A percentile compares a stretch with the other conserved stretches of the same genome.
Conservation (phyloP, 2,797 vertebrate species). For the Alca torda region DNA sequence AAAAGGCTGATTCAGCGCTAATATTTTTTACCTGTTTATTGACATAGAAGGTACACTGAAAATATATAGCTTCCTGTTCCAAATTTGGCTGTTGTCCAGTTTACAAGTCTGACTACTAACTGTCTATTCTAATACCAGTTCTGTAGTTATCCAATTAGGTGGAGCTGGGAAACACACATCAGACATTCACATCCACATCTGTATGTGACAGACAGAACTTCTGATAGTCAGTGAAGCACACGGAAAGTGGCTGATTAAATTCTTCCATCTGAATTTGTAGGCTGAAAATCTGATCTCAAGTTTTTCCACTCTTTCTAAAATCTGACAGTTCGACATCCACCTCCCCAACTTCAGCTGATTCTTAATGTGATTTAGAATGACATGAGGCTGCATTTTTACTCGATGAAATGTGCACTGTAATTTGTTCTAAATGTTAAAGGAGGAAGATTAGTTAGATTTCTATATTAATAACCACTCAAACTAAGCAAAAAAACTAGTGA, state of each 20-base stretch:
- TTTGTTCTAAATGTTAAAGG: conserved; percentile 60
- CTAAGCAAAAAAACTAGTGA: conserved; percentile 31
- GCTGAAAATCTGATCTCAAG: conserved; percentile 69
- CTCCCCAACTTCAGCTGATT: conserved; percentile 62
- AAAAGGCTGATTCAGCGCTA: neutral
- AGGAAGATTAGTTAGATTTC: conserved; percentile 62
- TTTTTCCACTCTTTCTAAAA: conserved; percentile 69
- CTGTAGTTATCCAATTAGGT: conserved; percentile 65
- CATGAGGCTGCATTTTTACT: conserved; percentile 61
- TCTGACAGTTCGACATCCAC: conserved; percentile 71
- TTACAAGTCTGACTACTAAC: conserved; percentile 6
- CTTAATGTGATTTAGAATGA: conserved; percentile 68
- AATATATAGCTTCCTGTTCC: neutral
- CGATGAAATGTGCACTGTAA: conserved; percentile 42
- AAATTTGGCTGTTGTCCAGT: conserved; percentile 40
- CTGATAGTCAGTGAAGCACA: conserved; percentile 73
- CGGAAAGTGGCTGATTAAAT: conserved; percentile 73
- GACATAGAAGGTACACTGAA: neutral
- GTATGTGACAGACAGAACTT: conserved; percentile 71
- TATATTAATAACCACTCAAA: conserved; percentile 51
- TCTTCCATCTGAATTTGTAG: conserved; percentile 71
- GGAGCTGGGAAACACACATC: conserved; percentile 56
- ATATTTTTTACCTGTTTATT: neutral
- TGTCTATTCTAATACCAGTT: conserved; percentile 48
- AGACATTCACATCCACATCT: conserved; percentile 61